These are phyloP conservation scores for Peromyscus eremicus DNA, from an alignment of 2,797 vertebrate species.

Conservation along the genomic window DNA sequence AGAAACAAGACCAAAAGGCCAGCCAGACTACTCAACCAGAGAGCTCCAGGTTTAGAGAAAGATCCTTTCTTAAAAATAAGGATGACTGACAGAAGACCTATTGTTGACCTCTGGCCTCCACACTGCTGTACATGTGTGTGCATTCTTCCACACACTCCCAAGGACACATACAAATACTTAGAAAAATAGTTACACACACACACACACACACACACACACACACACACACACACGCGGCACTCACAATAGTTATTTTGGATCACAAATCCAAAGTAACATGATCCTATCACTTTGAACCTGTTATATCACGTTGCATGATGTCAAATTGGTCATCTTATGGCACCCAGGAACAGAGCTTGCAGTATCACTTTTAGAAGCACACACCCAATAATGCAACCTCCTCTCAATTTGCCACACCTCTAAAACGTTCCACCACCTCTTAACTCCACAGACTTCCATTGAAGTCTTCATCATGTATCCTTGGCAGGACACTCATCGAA, in stretches of 20 bases:
- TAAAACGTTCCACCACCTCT: no score
- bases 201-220: neutral
- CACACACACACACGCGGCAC: neutral
- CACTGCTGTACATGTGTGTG: neutral
- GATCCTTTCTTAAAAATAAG: neutral
- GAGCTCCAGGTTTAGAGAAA: no score
- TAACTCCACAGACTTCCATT: no score
- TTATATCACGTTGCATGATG: neutral
- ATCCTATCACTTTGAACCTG: neutral
- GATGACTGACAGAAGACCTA: neutral
- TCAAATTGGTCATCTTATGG: no score
- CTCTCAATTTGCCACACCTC: neutral
- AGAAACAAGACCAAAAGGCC: neutral
- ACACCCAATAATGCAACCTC: neutral
- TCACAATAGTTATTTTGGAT: neutral
- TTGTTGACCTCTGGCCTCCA: neutral
- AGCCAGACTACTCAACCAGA: neutral
- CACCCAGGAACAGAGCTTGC: neutral
- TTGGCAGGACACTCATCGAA: neutral
- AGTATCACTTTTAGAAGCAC: neutral
- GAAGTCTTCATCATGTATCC: neutral
- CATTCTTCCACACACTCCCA: neutral
- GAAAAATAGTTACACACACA: neutral
- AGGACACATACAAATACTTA: neutral
- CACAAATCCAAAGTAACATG: neutral